Evolutionary conservation across 2,797 vertebrate species (phyloP).

Genomic region (Premnoplex brunnescens): DNA sequence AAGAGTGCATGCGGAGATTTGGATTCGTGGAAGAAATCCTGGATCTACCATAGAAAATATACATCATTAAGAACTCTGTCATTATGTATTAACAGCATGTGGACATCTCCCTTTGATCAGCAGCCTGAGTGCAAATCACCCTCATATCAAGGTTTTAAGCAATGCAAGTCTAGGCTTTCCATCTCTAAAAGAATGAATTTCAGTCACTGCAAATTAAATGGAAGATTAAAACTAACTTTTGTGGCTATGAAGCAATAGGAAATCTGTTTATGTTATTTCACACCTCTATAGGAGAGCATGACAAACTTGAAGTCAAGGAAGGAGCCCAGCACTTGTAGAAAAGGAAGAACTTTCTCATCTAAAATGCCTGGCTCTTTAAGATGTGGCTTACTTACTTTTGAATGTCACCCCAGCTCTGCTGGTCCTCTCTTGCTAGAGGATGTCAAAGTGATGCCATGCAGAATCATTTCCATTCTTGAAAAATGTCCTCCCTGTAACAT

Average conservation of each 20-base stretch:
- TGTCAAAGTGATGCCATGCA: neutral
- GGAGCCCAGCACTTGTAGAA: neutral
- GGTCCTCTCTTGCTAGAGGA: neutral
- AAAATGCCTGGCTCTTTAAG: neutral
- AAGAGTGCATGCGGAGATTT: neutral
- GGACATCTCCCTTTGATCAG: conserved; percentile 34
- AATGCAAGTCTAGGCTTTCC: neutral
- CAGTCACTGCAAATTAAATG: conserved; percentile 1
- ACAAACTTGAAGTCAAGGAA: neutral
- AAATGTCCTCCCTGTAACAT: neutral
- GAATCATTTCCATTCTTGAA: neutral
- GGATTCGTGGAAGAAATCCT: neutral
- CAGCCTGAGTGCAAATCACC: neutral
- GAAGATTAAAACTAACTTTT: neutral
- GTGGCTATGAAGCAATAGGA: neutral
- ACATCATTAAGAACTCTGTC: conserved; percentile 20
- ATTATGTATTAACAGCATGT: conserved; percentile 18
- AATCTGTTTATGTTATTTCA: neutral
- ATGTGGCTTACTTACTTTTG: neutral
- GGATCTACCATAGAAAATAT: neutral
- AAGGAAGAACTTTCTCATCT: neutral
- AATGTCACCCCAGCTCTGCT: neutral
- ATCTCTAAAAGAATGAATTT: neutral
- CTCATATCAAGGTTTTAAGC: neutral
- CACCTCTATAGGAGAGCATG: neutral